Base-by-base conservation (phyloP, 2,888 invertebrate genomes). In the Drosophila subquinaria region DNA sequence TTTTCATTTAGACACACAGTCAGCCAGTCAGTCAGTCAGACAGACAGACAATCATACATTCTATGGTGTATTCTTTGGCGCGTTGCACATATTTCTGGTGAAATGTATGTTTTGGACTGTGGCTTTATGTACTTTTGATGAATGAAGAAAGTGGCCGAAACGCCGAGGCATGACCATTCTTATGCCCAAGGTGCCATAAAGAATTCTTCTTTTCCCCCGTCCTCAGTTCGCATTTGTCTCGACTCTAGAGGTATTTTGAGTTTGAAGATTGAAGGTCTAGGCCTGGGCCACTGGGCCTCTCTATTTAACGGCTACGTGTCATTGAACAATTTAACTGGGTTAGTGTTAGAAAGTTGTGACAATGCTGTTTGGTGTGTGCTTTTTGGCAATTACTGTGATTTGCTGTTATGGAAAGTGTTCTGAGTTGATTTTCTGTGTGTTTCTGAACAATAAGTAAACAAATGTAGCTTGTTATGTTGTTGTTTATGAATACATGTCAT, bases 71-170 rank as follows among this genome's bases (percentile, higher is more conserved):
- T 69, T 74, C 70, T 73, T 76, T 81, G 45, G 56, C 56, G 48
- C 42, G 55, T 56, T 75, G 66, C 47, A 43, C 50, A 38, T 78
- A 70, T 76, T 88, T 85, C 47, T 80, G 68, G 83, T 86, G 89
- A 83, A 83, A 83, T 88, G 80, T 63, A 15, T 42, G 48, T 23
- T 55, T 33, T 15, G 27, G 33, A 17, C 30, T 45, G 45, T 48
- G 63, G 51, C 71, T 88, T 83, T 86, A 88, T 83, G 77, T 77
- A 70, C 77, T 80, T 84, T 82, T 80, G 83, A 88, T 86, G 71
- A 88, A 72, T 69, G 64, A 84, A 82, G 83, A 88, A 88, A 83
- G 83, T 74, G 74, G 42, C 60, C 20, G 56, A 65, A 63, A 73
- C 59, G 52, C 48, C 65, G 67, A 57, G 69, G 68, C 76, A 73